Evolutionary conservation across 2,888 invertebrate genomes (phyloP).

Genomic region (Drosophila tanythrix): DNA sequence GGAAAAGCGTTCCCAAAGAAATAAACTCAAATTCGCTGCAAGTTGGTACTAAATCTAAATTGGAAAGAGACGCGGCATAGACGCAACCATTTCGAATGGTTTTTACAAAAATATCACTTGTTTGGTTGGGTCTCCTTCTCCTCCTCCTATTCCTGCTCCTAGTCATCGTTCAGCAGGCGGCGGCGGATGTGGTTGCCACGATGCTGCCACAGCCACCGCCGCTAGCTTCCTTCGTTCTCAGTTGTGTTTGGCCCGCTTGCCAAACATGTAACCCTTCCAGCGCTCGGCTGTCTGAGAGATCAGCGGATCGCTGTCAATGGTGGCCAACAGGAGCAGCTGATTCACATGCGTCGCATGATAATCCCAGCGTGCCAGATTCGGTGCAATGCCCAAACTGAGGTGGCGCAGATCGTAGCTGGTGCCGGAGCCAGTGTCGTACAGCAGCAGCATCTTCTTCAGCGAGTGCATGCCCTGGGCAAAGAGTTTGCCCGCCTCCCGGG

Average conservation of each 20-base stretch:
- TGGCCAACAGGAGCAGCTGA: conserved; percentile 94
- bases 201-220: conserved; percentile 53
- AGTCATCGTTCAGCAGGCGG: conserved; percentile 17
- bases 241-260: conserved; percentile 97
- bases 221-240: conserved; percentile 85
- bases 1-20: conserved; percentile 28
- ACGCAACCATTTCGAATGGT: conserved; percentile 72
- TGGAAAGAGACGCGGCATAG: conserved; percentile 43
- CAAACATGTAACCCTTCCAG: conserved; percentile 98
- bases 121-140: conserved; percentile 29
- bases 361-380: conserved; percentile 99
- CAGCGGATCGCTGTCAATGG: conserved; percentile 93
- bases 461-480: conserved; percentile 94
- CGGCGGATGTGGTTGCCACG: conserved; percentile 51
- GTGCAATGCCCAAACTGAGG: conserved; percentile 93
- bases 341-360: conserved; percentile 99
- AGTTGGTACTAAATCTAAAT: conserved; percentile 12
- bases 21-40: conserved; percentile 43
- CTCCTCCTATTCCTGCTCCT: not conserved
- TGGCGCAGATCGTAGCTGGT: conserved; percentile 98
- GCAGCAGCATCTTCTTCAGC: conserved; percentile 92
- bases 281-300: conserved; percentile 93
- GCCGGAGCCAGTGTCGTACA: conserved; percentile 98
- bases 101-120: conserved; percentile 74
- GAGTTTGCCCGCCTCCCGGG: conserved; percentile 90